phyloP scores from a whole-genome alignment of 1,140 invertebrate genomes.

The Aporrectodea caliginosa region DNA sequence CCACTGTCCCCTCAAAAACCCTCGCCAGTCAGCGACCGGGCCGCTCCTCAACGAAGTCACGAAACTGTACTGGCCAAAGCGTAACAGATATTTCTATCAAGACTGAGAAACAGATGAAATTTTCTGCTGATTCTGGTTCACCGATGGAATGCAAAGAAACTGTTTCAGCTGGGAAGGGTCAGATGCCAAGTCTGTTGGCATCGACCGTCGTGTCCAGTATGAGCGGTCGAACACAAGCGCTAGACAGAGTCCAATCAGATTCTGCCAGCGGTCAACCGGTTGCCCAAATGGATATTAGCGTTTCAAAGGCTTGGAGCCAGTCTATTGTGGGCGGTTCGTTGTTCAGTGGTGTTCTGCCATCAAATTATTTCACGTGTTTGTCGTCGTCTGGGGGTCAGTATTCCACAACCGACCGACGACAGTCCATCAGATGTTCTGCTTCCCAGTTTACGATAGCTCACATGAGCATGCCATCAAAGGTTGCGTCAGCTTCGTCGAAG shows the following conservation, averaged over 20 bases:
- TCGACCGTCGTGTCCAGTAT: no score
- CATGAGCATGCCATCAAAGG: no score
- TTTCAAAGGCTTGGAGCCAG: background rate
- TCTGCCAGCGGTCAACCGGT: background rate
- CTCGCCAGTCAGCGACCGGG: background rate
- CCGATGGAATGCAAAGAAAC: background rate
- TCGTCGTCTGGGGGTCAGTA: no score
- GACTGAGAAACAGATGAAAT: background rate
- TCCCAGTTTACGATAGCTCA: no score
- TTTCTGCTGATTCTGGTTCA: background rate
- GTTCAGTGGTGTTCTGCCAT: background rate
- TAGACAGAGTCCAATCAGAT: no score
- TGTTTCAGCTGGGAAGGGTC: background rate
- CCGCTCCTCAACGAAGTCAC: background rate
- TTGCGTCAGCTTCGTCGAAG: no score
- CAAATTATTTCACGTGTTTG: no score
- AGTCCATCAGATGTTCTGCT: no score
- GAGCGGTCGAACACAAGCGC: no score
- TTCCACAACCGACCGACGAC: no score
- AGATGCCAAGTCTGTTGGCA: no score
- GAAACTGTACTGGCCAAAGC: background rate
- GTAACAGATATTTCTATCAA: background rate
- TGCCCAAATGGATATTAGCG: background rate
- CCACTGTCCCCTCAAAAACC: background rate
- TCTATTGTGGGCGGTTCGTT: background rate